These are phyloP conservation scores for Knipowitschia caucasica DNA, from an alignment of 2,797 vertebrate species.

Conservation along the genomic window DNA sequence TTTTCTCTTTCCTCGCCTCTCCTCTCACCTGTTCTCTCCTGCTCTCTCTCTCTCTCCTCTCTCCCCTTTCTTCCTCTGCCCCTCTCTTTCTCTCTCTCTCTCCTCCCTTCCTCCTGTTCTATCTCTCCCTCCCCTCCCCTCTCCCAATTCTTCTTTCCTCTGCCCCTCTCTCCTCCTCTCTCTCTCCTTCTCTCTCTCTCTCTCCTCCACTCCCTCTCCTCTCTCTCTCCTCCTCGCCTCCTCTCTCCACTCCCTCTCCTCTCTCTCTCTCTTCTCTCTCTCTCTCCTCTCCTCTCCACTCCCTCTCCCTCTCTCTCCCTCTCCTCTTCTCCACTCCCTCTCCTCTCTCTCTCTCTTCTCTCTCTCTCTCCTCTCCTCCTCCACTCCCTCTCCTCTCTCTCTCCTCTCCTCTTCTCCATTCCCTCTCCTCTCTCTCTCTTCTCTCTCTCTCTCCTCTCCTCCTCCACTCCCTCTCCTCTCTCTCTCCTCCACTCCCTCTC, in stretches of 20 bases:
- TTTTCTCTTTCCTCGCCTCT: neutral
- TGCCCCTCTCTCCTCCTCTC: neutral
- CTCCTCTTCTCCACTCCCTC: too few relatives aligned
- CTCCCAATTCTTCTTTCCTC: neutral
- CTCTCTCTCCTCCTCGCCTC: neutral
- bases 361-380: neutral
- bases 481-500: neutral
- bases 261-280: neutral
- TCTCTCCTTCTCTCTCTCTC: neutral
- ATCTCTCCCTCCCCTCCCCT: neutral
- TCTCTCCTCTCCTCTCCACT: neutral
- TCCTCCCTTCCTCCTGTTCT: neutral
- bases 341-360: neutral
- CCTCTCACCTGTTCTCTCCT: neutral
- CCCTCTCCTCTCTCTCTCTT: neutral
- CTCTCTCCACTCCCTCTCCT: too few relatives aligned
- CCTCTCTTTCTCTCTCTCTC: neutral
- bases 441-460: neutral
- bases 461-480: neutral
- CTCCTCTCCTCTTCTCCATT: neutral
- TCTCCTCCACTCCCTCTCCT: neutral
- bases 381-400: neutral
- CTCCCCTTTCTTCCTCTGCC: neutral
- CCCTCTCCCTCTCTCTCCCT: neutral
- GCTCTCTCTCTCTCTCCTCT: neutral